Evolutionary conservation across 2,113 vertebrate species (phyloP), one percentile per base, ranked within the genome.

Genomic region (Cairina moschata): DNA sequence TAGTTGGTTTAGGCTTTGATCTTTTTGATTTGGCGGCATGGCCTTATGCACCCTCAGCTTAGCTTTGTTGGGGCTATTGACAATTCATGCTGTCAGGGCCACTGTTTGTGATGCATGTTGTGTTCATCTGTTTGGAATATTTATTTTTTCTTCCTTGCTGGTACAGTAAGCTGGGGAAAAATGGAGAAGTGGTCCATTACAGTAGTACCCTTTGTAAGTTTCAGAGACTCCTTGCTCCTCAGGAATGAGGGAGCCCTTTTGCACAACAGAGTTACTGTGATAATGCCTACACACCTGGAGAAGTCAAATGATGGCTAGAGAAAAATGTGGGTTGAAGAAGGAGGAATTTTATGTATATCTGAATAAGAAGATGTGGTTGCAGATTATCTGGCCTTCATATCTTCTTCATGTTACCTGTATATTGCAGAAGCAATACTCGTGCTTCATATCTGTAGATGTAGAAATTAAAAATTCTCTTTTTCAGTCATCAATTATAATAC

Each of bases 1-100:
- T 88, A 81, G 85, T 54, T 86, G 38, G 66, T 81, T 86, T 78
- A 81, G 76, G 38, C 60, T 93, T 93, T 96, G 79, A 86, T 93
- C 76, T 83, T 94, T 94, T 90, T 94, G 65, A 69, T 67, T 66
- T 36, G 31, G n/a, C 38, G 23, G 4, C 59, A 56, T 83, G 76
- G 40, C 59, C 79, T 94, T 91, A 48, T 1, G 7, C 25, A 77
- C 79, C 46, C 68, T 55, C 55, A 71, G 28, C 42, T 71, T 83
- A 63, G 59, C 56, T 91, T 90, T 86, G 38, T 60, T 3, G 4
- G 79, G n/a, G 50, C 76, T 77, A 17, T 77, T 76, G 42, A 74
- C 32, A 44, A 13, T 74, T 63, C 81, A 31, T 65, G 29, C 36
- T 55, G 34, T 63, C 28, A 80, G 75, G 59, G 54, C 59, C 36